phyloP scores from a whole-genome alignment of 2,888 invertebrate species.

The Seira musarum region DNA sequence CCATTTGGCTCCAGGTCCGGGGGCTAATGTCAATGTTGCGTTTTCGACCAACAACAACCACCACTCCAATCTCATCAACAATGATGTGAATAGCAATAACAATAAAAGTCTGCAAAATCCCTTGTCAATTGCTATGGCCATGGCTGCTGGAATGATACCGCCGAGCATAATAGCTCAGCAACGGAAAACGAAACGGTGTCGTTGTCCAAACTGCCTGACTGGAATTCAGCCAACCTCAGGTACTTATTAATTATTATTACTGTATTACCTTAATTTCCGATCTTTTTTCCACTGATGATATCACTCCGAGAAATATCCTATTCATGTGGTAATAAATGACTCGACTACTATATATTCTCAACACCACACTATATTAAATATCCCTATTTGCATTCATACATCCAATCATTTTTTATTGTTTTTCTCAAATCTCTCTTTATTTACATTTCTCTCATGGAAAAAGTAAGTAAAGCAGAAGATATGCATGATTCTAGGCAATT shows the following conservation, averaged over 20 bases:
- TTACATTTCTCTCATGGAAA: not conserved
- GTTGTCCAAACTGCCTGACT: constrained; percentile 68
- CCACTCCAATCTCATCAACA: constrained; percentile 44
- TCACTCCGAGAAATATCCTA: too few relatives aligned
- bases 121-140: constrained; percentile 56
- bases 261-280: constrained; percentile 57
- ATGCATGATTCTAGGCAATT: constrained; percentile 47
- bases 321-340: too few relatives aligned
- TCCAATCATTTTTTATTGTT: constrained; percentile 4
- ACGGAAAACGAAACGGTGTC: constrained; percentile 68
- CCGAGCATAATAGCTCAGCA: constrained; percentile 47
- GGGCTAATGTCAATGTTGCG: constrained; percentile 53
- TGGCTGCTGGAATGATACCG: constrained; percentile 52
- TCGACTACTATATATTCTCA: too few relatives aligned
- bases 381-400: not conserved
- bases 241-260: constrained; percentile 59
- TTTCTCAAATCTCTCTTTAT: not conserved
- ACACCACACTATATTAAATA: constrained; percentile 24
- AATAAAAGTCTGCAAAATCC: constrained; percentile 39
- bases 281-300: constrained; percentile 17
- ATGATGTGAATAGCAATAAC: constrained; percentile 18
- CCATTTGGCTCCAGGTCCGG: constrained; percentile 50
- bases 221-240: constrained; percentile 66
- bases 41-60: constrained; percentile 52
- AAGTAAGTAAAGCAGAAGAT: not conserved